Base-by-base conservation (phyloP, 2,113 vertebrate species). In the Passer domesticus region DNA sequence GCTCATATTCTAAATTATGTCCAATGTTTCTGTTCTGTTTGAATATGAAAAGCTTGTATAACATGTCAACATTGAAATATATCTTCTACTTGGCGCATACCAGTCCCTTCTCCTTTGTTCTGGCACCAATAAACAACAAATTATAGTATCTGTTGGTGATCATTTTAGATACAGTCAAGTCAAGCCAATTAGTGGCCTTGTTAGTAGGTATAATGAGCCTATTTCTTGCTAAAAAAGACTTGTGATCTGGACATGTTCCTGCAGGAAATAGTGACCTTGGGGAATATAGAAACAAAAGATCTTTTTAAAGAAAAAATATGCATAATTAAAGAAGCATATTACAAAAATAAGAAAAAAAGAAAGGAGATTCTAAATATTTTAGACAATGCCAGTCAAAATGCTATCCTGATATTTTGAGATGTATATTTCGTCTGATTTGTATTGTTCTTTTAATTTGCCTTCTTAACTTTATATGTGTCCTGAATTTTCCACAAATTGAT, bases 341-440 rank as follows among this genome's bases (percentile, higher is more conserved):
- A 95, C 91, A 95, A 90, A 95, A 81, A 72, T 80, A 92, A 94
- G 79, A 92, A 89, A 89, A 86, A 90, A 72, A 91, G 23, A 92
- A 94, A 95, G 96, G 96, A 96, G 96, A 98, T 95, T 97, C 96
- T 96, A 97, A 97, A 96, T 98, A 98, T 98, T 98, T 98, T 98
- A 98, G 97, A 97, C 97, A 97, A 97, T 97, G 97, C 96, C 98
- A 97, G 97, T 98, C 97, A 97, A 98, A 97, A 98, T 97, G 97
- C 98, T 98, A 98, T 98, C 97, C 97, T 98, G 97, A 97, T 98
- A 98, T 98, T 98, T 98, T 98, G 97, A 98, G 97, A 98, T 98
- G 98, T 98, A 98, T 98, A 98, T 98, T 98, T 98, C 98, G 96
- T 98, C 98, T 97, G 97, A 98, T 98, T 98, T 98, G 98, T 98